Percentiles rank a stretch among this genome's conserved stretches.
Evolutionary conservation across 2,888 invertebrate species (phyloP).

Genomic region (Drosophila acutilabella): DNA sequence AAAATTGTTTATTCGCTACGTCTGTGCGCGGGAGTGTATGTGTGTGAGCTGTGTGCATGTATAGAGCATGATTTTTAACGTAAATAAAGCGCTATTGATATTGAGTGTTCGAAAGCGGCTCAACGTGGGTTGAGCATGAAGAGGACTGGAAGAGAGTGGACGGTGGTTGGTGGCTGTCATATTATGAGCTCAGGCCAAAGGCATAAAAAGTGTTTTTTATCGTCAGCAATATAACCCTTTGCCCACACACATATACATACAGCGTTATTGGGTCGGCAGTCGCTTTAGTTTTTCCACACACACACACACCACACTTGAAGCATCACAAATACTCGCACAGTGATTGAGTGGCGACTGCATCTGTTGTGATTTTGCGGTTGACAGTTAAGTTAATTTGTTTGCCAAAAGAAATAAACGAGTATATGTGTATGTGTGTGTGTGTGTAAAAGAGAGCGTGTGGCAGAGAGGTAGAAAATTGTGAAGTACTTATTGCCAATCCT

Average conservation of each 20-base stretch:
- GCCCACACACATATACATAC: constrained; percentile 13
- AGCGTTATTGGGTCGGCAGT: constrained; percentile 47
- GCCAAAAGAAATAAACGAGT: constrained; percentile 41
- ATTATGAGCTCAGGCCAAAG: constrained; percentile 59
- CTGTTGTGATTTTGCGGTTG: constrained; percentile 78
- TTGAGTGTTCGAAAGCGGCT: constrained; percentile 38
- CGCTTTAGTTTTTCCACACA: constrained; percentile 50
- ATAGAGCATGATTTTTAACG: constrained; percentile 51
- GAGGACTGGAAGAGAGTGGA: background rate
- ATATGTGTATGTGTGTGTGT: constrained; percentile 4
- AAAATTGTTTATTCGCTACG: constrained; percentile 56
- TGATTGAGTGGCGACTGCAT: constrained; percentile 75
- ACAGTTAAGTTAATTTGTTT: constrained; percentile 74
- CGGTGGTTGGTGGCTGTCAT: constrained; percentile 55
- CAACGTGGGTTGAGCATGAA: background rate
- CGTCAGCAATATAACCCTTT: constrained; percentile 57
- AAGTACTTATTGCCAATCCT: constrained; percentile 52
- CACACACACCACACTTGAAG: constrained; percentile 52
- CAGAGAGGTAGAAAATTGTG: constrained; percentile 14
- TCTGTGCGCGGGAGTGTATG: constrained; percentile 1
- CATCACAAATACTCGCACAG: constrained; percentile 54
- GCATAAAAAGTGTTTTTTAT: constrained; percentile 67
- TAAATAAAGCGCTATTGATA: constrained; percentile 73
- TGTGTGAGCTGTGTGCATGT: constrained; percentile 10
- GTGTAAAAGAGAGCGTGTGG: background rate